Percentiles rank a stretch among this genome's conserved stretches.
These are phyloP conservation scores for Rhopalosiphum nymphaeae DNA, from an alignment of 2,888 invertebrate species.

Conservation along the genomic window DNA sequence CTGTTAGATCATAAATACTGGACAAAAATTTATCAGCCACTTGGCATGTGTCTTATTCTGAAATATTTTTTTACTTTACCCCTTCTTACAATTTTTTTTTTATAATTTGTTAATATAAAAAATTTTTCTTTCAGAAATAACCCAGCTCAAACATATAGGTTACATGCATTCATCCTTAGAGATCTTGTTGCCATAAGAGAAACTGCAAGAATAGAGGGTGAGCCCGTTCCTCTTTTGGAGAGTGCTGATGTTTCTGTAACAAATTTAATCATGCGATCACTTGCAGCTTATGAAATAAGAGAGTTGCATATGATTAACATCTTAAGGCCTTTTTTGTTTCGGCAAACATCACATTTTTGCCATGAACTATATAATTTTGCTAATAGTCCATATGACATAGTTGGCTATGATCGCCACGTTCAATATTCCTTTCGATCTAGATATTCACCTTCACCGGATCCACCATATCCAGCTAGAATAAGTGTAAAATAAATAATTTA, in stretches of 20 bases:
- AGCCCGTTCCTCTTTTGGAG: no score
- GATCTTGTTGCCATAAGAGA: slow-evolving; percentile 74
- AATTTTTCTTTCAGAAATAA: slow-evolving; percentile 76
- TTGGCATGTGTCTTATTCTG: neutral
- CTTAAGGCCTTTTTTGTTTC: slow-evolving; percentile 74
- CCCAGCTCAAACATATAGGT: slow-evolving; percentile 83
- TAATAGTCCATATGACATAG: slow-evolving; percentile 87
- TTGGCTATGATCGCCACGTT: slow-evolving; percentile 78
- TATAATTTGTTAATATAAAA: neutral
- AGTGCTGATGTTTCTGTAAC: neutral
- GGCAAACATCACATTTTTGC: slow-evolving; percentile 85
- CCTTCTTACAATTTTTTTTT: neutral
- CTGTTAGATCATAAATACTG: neutral
- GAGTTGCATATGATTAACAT: neutral
- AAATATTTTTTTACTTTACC: neutral
- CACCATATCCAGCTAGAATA: neutral
- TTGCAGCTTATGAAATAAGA: slow-evolving; percentile 40
- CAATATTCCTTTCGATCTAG: neutral
- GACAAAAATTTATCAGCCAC: neutral
- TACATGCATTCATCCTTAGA: slow-evolving; percentile 89
- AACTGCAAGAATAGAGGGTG: neutral
- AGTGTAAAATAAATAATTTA: slow-evolving; percentile 17
- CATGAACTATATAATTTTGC: slow-evolving; percentile 92
- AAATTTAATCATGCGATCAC: slow-evolving; percentile 2
- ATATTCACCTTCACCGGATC: neutral